Evolutionary conservation across 23 tunicate species (phyloP).

Genomic region (Botrylloides violaceus): DNA sequence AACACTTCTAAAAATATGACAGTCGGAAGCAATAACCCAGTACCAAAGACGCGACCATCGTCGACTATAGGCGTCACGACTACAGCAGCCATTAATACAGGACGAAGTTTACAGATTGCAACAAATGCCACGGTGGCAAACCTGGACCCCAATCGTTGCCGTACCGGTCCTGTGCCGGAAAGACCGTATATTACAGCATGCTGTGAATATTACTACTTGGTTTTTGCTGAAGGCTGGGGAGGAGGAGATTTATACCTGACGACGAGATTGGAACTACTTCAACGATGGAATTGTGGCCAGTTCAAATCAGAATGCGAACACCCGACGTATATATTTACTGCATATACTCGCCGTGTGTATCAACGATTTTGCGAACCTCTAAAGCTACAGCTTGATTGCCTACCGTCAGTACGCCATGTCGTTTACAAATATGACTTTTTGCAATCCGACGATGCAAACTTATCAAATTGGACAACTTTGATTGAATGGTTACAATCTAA

Average conservation of each 20-base stretch:
- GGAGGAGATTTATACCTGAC: slow-evolving; percentile 27
- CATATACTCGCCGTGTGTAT: slow-evolving; percentile 46
- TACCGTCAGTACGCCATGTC: neutral
- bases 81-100: no score
- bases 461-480: slow-evolving; percentile 1
- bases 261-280: slow-evolving; percentile 28
- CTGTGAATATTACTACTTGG: neutral
- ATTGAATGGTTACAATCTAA: neutral
- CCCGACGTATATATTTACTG: slow-evolving; percentile 23
- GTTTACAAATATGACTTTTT: slow-evolving; percentile 2
- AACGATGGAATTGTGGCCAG: slow-evolving; percentile 57
- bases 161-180: neutral
- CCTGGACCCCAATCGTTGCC: neutral
- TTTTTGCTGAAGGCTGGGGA: slow-evolving; percentile 22
- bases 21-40: no score
- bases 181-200: neutral
- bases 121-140: neutral
- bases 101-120: no score
- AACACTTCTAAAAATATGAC: no score
- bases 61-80: no score
- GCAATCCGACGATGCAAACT: neutral
- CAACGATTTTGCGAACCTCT: slow-evolving; percentile 34
- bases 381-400: slow-evolving; percentile 17
- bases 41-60: no score
- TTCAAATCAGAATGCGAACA: slow-evolving; percentile 46